Evolutionary conservation across 2,888 invertebrate genomes (phyloP).

Genomic region (Lucinisca nassula): DNA sequence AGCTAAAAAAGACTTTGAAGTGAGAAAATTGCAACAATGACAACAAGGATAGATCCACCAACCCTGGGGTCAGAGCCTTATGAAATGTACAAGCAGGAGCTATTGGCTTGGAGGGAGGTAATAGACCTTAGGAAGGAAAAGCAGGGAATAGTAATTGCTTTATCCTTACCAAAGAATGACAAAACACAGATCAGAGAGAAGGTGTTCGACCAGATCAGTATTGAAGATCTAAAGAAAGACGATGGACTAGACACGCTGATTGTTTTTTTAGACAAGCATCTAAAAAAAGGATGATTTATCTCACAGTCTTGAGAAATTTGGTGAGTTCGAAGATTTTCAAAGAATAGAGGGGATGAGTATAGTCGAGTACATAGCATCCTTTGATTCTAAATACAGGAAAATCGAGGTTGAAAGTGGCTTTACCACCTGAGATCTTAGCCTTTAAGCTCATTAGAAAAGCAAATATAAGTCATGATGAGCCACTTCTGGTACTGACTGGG

Average conservation of each 20-base stretch:
- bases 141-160: conserved; percentile 62
- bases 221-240: conserved; percentile 59
- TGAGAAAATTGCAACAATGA: conserved; percentile 14
- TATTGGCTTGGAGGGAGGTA: conserved; percentile 65
- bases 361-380: conserved; percentile 53
- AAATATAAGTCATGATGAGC: too few species aligned
- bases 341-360: conserved; percentile 54
- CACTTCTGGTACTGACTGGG: background rate
- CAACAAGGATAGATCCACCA: conserved; percentile 50
- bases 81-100: conserved; percentile 61
- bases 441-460: conserved; percentile 7
- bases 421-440: background rate
- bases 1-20: background rate
- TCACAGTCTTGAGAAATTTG: conserved; percentile 68
- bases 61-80: conserved; percentile 41
- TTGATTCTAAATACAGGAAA: conserved; percentile 57
- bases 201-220: too few species aligned
- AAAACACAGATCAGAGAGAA: too few species aligned
- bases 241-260: conserved; percentile 53
- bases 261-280: conserved; percentile 63
- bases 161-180: conserved; percentile 58
- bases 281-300: conserved; percentile 69
- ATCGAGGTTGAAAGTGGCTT: too few species aligned
- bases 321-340: conserved; percentile 58
- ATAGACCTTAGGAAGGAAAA: conserved; percentile 59